Evolutionary conservation across 2,888 invertebrate species (phyloP), one percentile per base, ranked within the genome.

Genomic region (Orchesellides sinensis): DNA sequence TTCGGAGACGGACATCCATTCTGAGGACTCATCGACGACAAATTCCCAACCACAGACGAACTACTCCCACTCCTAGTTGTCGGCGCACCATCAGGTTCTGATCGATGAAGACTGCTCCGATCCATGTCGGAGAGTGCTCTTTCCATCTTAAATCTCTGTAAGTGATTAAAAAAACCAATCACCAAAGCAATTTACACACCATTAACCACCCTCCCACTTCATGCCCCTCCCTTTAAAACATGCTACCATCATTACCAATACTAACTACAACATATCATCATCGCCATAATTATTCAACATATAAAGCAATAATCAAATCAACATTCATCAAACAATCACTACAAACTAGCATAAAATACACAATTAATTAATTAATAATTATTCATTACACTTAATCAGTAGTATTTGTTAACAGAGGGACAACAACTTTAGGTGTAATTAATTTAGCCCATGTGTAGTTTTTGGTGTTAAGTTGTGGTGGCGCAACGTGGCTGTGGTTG

Each of bases 81-180:
- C 0, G 86, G 86, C 12, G 86, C 86, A n/a, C 86, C 86, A 59
- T 87, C 86, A 27, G 86, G 86, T 40, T 87, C 86, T 17, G 86
- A 87, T 2, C 86, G 69, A 29, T 83, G 83, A 65, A 84, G 81
- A 29, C 73, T 81, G 35, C 81, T 81, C 69, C 81, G 69, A 54
- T 83, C 83, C 79, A 84, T 66, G 29, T 84, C 83, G 52, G 77
- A 83, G 75, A 75, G 75, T 65, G 75, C 77, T 52, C 82, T 25
- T 49, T 73, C 74, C 73, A 81, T 74, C 21, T 74, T 81, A 68
- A 81, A 74, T 19, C 74, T 66, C 75, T 83, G n/a, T 19, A 59
- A 23, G 49, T 14, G 6, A 12, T 35, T n/a, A n/a, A n/a, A 35
- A 61, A 12, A 49, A 63, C 32, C 6, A 59, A 63, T n/a, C 27